phyloP scores from a whole-genome alignment of 1,140 invertebrate genomes.

The Drosophila suzukii region DNA sequence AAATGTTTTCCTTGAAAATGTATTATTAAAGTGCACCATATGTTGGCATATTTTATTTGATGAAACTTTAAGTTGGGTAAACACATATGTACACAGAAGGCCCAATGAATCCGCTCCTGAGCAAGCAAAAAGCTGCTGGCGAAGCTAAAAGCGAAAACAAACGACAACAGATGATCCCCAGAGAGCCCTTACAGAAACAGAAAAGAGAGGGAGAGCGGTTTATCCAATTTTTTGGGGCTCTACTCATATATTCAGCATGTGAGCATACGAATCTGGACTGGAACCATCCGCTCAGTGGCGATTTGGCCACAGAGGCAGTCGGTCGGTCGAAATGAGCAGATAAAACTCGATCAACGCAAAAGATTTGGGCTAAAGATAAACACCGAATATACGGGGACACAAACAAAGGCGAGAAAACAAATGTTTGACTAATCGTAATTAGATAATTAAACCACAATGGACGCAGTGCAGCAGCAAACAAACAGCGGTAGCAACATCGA shows the following conservation, averaged over 20 bases:
- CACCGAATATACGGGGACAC: conserved; percentile 4
- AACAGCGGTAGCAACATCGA: conserved; percentile 53
- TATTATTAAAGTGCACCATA: background rate
- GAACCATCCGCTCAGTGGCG: conserved; percentile 30
- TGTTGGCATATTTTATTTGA: conserved; percentile 8
- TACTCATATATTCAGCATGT: conserved; percentile 27
- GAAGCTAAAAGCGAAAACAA: conserved; percentile 45
- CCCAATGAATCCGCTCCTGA: conserved; percentile 41
- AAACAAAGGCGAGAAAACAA: conserved; percentile 35
- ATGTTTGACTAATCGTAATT: conserved; percentile 49
- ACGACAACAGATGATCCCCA: conserved; percentile 51
- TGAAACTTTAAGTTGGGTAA: background rate
- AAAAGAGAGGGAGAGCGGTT: background rate
- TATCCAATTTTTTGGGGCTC: conserved; percentile 9
- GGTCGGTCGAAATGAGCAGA: conserved; percentile 25
- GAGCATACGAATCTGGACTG: conserved; percentile 25
- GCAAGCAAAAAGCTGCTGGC: conserved; percentile 16
- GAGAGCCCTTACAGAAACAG: conserved; percentile 14
- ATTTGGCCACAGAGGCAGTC: conserved; percentile 20
- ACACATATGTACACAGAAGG: background rate
- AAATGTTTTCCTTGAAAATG: background rate
- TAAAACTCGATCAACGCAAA: conserved; percentile 18
- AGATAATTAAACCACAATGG: conserved; percentile 52
- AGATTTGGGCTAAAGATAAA: conserved; percentile 14
- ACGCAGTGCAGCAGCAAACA: conserved; percentile 36